phyloP scores from a whole-genome alignment of 1,140 invertebrate species.

The Trichonephila clavata region DNA sequence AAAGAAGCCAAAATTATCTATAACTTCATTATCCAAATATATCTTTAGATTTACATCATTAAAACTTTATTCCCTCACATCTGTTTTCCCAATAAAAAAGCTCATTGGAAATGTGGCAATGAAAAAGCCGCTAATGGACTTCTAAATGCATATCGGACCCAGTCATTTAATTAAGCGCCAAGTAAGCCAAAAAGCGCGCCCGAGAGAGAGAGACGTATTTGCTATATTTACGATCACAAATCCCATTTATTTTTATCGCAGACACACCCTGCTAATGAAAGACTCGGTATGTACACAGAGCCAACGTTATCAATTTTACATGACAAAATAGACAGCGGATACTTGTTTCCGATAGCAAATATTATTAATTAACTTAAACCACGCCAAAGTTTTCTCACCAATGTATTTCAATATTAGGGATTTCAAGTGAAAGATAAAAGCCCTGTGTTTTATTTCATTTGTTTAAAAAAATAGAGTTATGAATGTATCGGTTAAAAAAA shows the following conservation, averaged over 20 bases:
- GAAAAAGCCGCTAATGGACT: neutral
- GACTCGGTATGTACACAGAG: neutral
- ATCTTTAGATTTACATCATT: neutral
- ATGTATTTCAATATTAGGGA: neutral
- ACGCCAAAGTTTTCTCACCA: neutral
- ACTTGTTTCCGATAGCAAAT: slow-evolving; percentile 6
- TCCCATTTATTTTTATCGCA: neutral
- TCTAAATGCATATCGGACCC: neutral
- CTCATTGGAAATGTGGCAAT: neutral
- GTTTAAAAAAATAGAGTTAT: too few relatives aligned
- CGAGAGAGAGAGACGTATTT: neutral
- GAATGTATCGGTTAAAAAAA: too few relatives aligned
- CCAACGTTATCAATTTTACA: neutral
- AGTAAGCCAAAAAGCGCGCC: neutral
- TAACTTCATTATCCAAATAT: too few relatives aligned
- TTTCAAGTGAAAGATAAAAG: neutral
- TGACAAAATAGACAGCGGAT: neutral
- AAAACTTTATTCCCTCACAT: neutral
- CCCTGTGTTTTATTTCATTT: too few relatives aligned
- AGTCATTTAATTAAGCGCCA: neutral
- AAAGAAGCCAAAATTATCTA: too few relatives aligned
- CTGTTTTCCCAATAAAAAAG: neutral
- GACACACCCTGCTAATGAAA: slow-evolving; percentile 22
- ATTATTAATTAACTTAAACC: neutral
- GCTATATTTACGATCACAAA: neutral